Evolutionary conservation across 2,797 vertebrate genomes (phyloP).

Genomic region (Eutrigla gurnardus): DNA sequence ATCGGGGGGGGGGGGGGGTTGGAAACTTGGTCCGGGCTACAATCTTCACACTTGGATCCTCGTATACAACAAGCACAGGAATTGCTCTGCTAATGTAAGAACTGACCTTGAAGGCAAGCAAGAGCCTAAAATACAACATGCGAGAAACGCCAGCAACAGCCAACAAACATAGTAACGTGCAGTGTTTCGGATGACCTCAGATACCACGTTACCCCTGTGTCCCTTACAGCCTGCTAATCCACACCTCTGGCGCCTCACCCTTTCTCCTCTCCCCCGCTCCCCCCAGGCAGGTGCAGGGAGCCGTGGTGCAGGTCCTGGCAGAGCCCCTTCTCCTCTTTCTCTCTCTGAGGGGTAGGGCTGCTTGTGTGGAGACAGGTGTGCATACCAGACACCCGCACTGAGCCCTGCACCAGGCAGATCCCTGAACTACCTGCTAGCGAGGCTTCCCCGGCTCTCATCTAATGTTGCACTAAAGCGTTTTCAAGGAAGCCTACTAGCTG

Average conservation of each 20-base stretch:
- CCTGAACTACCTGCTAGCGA: conserved; percentile 71
- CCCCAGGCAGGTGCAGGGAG: conserved; percentile 75
- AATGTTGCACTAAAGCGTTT: conserved; percentile 29
- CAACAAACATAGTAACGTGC: conserved; percentile 15
- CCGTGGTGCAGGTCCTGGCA: conserved; percentile 81
- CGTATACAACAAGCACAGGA: background rate
- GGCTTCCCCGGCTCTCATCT: conserved; percentile 60
- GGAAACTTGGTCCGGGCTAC: background rate
- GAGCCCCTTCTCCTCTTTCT: conserved; percentile 49
- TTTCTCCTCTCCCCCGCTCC: conserved; percentile 42
- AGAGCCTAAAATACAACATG: background rate
- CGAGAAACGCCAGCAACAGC: conserved; percentile 9
- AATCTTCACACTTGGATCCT: background rate
- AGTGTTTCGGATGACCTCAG: conserved; percentile 52
- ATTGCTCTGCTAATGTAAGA: background rate
- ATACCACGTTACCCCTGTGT: conserved; percentile 68
- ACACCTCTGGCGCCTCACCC: conserved; percentile 64
- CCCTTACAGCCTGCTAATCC: conserved; percentile 79
- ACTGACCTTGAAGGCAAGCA: background rate
- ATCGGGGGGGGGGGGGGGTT: conserved; percentile 21
- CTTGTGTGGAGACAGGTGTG: conserved; percentile 83
- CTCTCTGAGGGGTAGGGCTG: conserved; percentile 53
- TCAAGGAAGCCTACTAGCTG: conserved; percentile 29
- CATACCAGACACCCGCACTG: conserved; percentile 81
- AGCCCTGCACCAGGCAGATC: conserved; percentile 61